Evolutionary conservation across 2,888 invertebrate genomes (phyloP).

Genomic region (Petrolisthes manimaculis): DNA sequence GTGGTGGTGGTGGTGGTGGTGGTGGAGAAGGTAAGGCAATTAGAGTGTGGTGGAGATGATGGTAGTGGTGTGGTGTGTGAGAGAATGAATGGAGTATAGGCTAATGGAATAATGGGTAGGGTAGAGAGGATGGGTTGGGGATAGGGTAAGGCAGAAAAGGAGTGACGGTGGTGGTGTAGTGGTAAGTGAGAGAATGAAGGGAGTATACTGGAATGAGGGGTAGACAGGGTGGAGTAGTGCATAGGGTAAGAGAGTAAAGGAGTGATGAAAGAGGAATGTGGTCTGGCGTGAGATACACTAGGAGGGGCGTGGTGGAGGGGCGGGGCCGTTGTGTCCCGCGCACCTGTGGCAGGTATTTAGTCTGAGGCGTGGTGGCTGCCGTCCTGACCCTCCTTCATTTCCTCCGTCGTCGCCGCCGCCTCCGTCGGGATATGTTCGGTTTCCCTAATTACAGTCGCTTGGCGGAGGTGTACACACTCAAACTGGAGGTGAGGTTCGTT

Average conservation of each 20-base stretch:
- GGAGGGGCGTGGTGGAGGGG: constrained; percentile 13
- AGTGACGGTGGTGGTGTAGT: constrained; percentile 4
- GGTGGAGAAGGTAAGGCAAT: background rate
- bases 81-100: too few relatives aligned
- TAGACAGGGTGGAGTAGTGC: too few relatives aligned
- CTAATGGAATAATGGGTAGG: background rate
- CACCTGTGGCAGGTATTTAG: constrained; percentile 51
- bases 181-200: too few relatives aligned
- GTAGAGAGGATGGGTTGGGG: too few relatives aligned
- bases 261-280: too few relatives aligned
- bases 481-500: constrained; percentile 36
- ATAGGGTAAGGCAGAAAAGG: too few relatives aligned
- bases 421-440: constrained; percentile 35
- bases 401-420: background rate
- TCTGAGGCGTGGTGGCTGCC: constrained; percentile 18
- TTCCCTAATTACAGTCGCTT: constrained; percentile 40
- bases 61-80: background rate
- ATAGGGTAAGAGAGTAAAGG: too few relatives aligned
- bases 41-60: background rate
- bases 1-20: background rate
- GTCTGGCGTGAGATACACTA: too few relatives aligned
- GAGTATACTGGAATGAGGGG: too few relatives aligned
- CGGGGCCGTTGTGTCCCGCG: constrained; percentile 38
- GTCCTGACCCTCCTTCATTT: constrained; percentile 2
- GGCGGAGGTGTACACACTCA: constrained; percentile 42